Evolutionary conservation across 2,888 invertebrate species (phyloP), one percentile per base, ranked within the genome.

Genomic region (Zygothrica quintamaculata): DNA sequence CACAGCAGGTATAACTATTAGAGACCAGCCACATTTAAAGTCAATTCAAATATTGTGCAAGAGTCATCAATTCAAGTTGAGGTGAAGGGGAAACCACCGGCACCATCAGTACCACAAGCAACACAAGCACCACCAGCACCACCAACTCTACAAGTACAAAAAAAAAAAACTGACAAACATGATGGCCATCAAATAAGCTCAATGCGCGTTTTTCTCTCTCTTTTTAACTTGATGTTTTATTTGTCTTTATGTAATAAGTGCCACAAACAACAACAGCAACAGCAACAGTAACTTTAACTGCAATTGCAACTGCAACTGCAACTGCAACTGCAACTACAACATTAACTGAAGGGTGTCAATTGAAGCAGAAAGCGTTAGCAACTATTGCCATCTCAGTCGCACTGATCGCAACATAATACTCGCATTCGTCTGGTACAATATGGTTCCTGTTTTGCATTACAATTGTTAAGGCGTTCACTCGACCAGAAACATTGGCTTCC

Each of bases 401-500:
- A 51, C 67, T 4, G 18, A 53, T 40, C 36, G 18, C 7, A 44
- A 9, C 9, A 36, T 36, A 36, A 31, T 29, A 22, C 16, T 31
- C 16, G 42, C 34, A 51, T 67, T 40, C 33, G 18, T 37, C 33
- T 43, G 46, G 67, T 59, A 85, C 82, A 78, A 71, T 87, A 85
- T 81, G 69, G 87, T 74, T 81, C 87, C 81, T 87, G 78, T 77
- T 84, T 87, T 65, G 53, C 75, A 84, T 78, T 81, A 75, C 79
- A 84, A 81, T 84, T 70, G 87, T 68, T 50, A 59, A 36, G 51
- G 26, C 58, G 76, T 11, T 62, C 82, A 76, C 66, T 82, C 80
- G 79, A 82, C 86, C 82, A 82, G 71, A 82, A 82, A 82, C 65
- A 71, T 82, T 84, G 87, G 82, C 82, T 82, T 79, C 79, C 84